A percentile compares a stretch with the other conserved stretches of the same genome.
These are phyloP conservation scores for Labia minor DNA, from an alignment of 2,888 invertebrate species.

Conservation along the genomic window DNA sequence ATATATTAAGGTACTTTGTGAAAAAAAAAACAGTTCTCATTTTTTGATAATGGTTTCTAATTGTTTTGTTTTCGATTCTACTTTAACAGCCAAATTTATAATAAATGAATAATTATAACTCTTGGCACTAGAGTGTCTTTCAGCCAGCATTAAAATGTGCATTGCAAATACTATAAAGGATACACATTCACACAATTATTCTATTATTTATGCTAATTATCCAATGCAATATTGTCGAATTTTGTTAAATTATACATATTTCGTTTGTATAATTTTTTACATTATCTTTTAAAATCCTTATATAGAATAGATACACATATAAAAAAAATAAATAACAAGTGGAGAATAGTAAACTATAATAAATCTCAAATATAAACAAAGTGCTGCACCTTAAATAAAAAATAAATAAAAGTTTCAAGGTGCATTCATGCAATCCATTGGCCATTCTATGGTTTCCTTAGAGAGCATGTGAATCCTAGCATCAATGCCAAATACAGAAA, in stretches of 20 bases:
- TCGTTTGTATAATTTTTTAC: not conserved
- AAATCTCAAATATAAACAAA: slow-evolving; percentile 13
- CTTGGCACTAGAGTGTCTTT: slow-evolving; percentile 8
- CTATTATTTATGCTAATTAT: not conserved
- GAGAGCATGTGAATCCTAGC: not conserved
- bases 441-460: not conserved
- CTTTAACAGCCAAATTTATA: slow-evolving; percentile 1
- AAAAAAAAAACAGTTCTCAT: slow-evolving; percentile 9
- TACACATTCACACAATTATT: slow-evolving; percentile 1
- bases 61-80: slow-evolving; percentile 2
- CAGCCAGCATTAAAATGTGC: slow-evolving; percentile 3
- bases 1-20: slow-evolving; percentile 16
- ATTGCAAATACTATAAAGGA: slow-evolving; percentile 7
- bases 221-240: slow-evolving; percentile 7
- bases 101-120: not conserved
- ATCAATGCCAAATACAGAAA: not conserved
- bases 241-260: not conserved
- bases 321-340: slow-evolving; percentile 13
- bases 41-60: not conserved
- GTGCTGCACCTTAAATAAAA: not conserved
- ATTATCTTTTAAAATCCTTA: not conserved
- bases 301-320: not conserved
- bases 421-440: not conserved
- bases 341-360: slow-evolving; percentile 2
- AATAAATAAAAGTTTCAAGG: slow-evolving; percentile 5